Conservation (phyloP, 2,113 vertebrate species). For the Sebastes fasciatus region DNA sequence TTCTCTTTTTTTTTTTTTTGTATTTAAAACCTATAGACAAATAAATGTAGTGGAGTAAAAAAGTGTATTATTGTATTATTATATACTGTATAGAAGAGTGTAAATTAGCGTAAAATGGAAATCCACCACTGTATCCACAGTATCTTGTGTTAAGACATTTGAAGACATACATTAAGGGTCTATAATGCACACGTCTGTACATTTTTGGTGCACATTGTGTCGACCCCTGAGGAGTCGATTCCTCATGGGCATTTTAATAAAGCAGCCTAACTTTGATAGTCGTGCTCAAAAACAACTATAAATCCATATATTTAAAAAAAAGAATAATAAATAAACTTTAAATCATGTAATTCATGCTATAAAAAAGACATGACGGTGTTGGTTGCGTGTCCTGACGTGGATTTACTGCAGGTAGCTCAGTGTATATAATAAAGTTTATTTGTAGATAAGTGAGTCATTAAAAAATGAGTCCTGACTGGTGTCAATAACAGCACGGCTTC, state of each 20-base stretch:
- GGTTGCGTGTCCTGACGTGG: conserved; percentile 2
- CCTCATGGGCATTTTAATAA: neutral
- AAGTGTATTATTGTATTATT: neutral
- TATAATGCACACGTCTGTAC: neutral
- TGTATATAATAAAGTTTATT: conserved; percentile 24
- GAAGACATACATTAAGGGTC: neutral
- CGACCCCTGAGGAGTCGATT: neutral
- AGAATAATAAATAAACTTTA: neutral
- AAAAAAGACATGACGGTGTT: neutral
- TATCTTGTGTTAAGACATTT: neutral
- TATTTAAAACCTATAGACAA: neutral
- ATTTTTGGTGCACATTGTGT: neutral
- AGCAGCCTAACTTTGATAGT: neutral
- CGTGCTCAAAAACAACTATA: neutral
- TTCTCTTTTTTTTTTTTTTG: neutral
- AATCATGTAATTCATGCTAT: neutral
- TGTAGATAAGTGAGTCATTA: conserved; percentile 62
- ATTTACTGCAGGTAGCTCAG: conserved; percentile 33
- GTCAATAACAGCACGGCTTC: conserved; percentile 54
- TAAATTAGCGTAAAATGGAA: neutral
- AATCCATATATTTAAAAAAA: neutral
- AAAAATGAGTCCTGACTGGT: conserved; percentile 52
- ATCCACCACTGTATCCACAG: neutral
- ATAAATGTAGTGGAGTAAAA: neutral
- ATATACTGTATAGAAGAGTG: neutral